A percentile compares a stretch with the other conserved stretches of the same genome.
phyloP scores from a whole-genome alignment of 2,888 invertebrate species.

The Diploptera punctata region DNA sequence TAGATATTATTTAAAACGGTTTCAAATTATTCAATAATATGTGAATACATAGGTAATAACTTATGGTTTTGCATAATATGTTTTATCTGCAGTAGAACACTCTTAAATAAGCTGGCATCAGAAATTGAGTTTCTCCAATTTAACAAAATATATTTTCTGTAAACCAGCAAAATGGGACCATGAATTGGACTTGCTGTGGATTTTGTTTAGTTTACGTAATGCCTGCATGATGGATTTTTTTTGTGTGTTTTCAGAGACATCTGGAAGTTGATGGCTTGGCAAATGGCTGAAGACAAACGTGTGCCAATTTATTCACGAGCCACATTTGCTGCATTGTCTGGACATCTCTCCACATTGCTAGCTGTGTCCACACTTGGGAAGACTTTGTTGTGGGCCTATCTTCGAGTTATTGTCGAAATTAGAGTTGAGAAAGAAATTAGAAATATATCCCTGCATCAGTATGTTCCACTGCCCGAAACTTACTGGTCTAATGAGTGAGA shows the following conservation, averaged over 20 bases:
- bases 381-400: conserved; percentile 89
- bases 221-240: too few species aligned
- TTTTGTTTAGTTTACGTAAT: too few species aligned
- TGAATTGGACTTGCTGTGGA: too few species aligned
- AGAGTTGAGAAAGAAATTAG: conserved; percentile 82
- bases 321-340: conserved; percentile 80
- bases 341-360: conserved; percentile 79
- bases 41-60: too few species aligned
- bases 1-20: too few species aligned
- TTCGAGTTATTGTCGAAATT: conserved; percentile 81
- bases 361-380: conserved; percentile 84
- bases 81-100: too few species aligned
- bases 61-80: too few species aligned
- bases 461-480: conserved; percentile 65
- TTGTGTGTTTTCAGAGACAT: conserved; percentile 55
- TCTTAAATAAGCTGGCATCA: too few species aligned
- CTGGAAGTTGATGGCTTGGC: conserved; percentile 65
- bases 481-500: conserved; percentile 68
- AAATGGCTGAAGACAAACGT: conserved; percentile 54
- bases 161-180: too few species aligned
- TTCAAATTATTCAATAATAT: too few species aligned
- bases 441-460: conserved; percentile 62
- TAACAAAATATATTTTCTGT: too few species aligned
- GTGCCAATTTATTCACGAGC: conserved; percentile 59
- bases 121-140: too few species aligned